phyloP scores from a whole-genome alignment of 2,113 vertebrate species.

The Tenrec ecaudatus region DNA sequence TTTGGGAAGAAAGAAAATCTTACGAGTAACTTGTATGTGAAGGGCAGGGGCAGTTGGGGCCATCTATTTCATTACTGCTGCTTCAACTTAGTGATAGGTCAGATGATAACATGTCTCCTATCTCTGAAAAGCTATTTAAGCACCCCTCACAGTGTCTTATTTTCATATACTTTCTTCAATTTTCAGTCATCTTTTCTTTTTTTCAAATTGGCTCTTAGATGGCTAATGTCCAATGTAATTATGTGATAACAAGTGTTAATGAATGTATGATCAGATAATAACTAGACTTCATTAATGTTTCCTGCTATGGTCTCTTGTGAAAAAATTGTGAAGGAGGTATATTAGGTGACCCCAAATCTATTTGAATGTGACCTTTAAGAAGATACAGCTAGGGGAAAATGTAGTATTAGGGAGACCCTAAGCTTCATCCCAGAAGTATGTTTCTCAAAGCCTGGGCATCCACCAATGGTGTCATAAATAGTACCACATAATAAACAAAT shows the following conservation, averaged over 20 bases:
- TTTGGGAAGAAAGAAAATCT: slow-evolving; percentile 34
- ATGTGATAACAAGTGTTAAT: slow-evolving; percentile 67
- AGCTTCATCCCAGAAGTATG: background rate
- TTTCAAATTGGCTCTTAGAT: slow-evolving; percentile 58
- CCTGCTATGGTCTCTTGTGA: background rate
- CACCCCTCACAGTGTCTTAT: background rate
- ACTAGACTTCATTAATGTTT: slow-evolving; percentile 35
- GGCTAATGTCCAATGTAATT: slow-evolving; percentile 53
- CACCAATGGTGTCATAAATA: background rate
- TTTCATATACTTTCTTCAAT: background rate
- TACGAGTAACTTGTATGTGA: background rate
- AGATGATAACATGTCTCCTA: slow-evolving; percentile 10
- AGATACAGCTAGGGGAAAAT: background rate
- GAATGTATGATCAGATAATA: slow-evolving; percentile 46
- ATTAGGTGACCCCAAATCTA: background rate
- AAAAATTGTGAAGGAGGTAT: slow-evolving; percentile 25
- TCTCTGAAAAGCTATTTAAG: background rate
- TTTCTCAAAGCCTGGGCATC: background rate
- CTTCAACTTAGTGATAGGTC: slow-evolving; percentile 12
- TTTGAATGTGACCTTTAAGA: background rate
- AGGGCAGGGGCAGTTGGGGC: background rate
- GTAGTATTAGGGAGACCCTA: background rate
- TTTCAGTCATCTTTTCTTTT: background rate
- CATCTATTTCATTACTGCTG: slow-evolving; percentile 11
- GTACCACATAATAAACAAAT: background rate